These are phyloP conservation scores for Cladorhizidae sp. DNA, from an alignment of 37 sponge, comb jelly and placozoan species.

Conservation along the genomic window DNA sequence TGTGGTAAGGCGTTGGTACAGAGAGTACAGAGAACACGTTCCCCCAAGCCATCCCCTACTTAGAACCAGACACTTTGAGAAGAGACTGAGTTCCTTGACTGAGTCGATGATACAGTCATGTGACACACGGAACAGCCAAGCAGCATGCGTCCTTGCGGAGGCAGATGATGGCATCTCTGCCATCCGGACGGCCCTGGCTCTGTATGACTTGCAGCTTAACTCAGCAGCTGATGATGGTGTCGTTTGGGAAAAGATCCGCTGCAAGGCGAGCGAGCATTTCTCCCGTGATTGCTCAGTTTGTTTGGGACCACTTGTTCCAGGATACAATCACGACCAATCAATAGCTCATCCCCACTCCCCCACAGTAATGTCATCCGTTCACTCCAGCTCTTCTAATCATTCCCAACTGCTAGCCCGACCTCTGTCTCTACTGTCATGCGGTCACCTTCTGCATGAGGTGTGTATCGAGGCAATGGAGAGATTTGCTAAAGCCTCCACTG, in stretches of 20 bases:
- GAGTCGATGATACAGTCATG: constrained; percentile 32
- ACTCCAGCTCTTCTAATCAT: background rate
- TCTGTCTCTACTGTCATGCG: constrained; percentile 60
- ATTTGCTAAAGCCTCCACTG: background rate
- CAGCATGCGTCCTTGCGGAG: constrained; percentile 6
- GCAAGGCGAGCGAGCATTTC: constrained; percentile 17
- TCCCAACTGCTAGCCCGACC: background rate
- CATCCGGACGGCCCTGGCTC: background rate
- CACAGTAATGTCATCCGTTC: background rate
- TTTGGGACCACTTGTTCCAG: constrained; percentile 24
- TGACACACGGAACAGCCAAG: background rate
- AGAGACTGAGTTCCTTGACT: constrained; percentile 44
- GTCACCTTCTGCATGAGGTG: constrained; percentile 61
- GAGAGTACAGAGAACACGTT: constrained; percentile 21
- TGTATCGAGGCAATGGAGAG: constrained; percentile 73
- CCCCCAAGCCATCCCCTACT: constrained; percentile 86
- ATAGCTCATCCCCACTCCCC: background rate
- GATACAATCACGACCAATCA: background rate
- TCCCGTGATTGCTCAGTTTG: constrained; percentile 57
- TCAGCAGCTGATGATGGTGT: background rate
- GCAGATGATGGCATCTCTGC: background rate
- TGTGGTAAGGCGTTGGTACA: constrained; percentile 76
- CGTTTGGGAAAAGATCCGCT: constrained; percentile 5
- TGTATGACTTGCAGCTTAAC: no score
- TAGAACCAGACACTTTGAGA: constrained; percentile 72